phyloP scores from a whole-genome alignment of 1,140 invertebrate species.

The Eubasilissa regina region DNA sequence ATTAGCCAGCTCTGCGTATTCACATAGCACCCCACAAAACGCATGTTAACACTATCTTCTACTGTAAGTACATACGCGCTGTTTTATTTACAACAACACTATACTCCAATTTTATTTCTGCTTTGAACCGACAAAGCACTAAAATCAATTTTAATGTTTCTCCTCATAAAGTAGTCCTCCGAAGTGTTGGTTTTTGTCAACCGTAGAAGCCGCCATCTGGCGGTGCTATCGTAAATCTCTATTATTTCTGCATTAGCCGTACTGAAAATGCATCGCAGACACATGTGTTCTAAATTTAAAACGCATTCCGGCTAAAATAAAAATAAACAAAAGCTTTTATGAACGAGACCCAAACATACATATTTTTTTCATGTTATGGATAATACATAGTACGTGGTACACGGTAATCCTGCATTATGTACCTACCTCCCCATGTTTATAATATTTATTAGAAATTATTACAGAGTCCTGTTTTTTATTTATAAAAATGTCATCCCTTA shows the following conservation, averaged over 20 bases:
- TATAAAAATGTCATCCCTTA: too few relatives aligned
- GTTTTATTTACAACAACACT: conserved; percentile 1
- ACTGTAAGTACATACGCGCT: neutral
- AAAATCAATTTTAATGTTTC: conserved; percentile 17
- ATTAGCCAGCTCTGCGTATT: neutral
- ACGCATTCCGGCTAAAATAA: conserved; percentile 38
- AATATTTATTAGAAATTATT: too few relatives aligned
- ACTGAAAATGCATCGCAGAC: conserved; percentile 23
- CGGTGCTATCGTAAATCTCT: conserved; percentile 24
- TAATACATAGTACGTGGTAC: too few relatives aligned
- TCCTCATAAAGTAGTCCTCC: conserved; percentile 14
- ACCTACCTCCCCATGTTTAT: too few relatives aligned
- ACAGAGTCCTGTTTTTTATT: too few relatives aligned
- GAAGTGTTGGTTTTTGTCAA: conserved; percentile 14
- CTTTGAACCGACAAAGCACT: conserved; percentile 15
- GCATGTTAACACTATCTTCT: neutral
- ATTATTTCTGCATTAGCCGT: conserved; percentile 28
- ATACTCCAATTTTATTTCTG: conserved; percentile 8
- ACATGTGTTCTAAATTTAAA: conserved; percentile 40
- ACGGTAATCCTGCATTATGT: too few relatives aligned
- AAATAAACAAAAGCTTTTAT: neutral
- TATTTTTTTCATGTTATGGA: neutral
- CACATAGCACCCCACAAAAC: conserved; percentile 18
- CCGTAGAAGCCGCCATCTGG: conserved; percentile 17
- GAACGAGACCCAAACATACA: neutral